Evolutionary conservation across 2,888 invertebrate genomes (phyloP).

Genomic region (Epicampocera succincta): DNA sequence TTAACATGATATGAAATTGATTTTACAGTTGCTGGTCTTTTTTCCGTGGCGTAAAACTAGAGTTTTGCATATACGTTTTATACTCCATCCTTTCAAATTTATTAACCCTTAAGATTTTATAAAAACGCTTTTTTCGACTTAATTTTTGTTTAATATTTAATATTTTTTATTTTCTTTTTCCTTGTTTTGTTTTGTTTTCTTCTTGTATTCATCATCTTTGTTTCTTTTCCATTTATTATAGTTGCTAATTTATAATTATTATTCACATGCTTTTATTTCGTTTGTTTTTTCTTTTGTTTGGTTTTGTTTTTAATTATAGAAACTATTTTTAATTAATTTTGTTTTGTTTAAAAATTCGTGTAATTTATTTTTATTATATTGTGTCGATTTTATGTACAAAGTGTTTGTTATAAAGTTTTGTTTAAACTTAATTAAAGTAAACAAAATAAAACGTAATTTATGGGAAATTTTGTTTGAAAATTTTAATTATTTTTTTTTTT

Average conservation of each 20-base stretch:
- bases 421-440: slow-evolving; percentile 4
- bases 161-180: slow-evolving; percentile 53
- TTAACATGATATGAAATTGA: too few species aligned
- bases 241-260: slow-evolving; percentile 60
- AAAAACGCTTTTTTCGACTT: background rate
- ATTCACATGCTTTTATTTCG: slow-evolving; percentile 59
- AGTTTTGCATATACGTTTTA: too few species aligned
- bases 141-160: slow-evolving; percentile 47
- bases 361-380: slow-evolving; percentile 50
- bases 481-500: background rate
- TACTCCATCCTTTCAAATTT: background rate
- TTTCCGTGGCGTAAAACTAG: too few species aligned
- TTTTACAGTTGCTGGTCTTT: too few species aligned
- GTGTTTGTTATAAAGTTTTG: slow-evolving; percentile 14
- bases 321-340: slow-evolving; percentile 32
- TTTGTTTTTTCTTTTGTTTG: slow-evolving; percentile 30
- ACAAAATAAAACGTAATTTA: background rate
- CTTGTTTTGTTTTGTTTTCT: slow-evolving; percentile 37
- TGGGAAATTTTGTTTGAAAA: background rate
- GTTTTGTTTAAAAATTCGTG: slow-evolving; percentile 66
- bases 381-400: slow-evolving; percentile 62
- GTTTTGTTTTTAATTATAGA: slow-evolving; percentile 28
- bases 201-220: slow-evolving; percentile 36
- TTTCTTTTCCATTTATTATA: slow-evolving; percentile 32
- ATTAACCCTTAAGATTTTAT: background rate